A percentile compares a stretch with the other conserved stretches of the same genome.
These are phyloP conservation scores for Rapana venosa DNA, from an alignment of 2,888 invertebrate genomes.

Conservation along the genomic window DNA sequence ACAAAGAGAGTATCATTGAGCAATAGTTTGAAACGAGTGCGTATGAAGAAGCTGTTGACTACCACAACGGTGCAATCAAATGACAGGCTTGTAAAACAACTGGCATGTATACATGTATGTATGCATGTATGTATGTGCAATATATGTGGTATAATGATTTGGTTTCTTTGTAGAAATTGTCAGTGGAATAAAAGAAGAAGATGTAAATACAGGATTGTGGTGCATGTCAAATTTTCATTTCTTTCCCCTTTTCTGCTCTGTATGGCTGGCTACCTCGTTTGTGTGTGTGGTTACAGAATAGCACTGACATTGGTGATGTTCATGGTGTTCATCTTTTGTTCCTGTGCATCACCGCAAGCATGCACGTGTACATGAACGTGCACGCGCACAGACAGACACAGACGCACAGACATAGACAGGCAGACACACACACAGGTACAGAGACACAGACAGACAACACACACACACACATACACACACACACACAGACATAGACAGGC, in stretches of 20 bases:
- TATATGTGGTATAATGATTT: no score
- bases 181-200: no score
- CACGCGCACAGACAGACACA: not conserved
- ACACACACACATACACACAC: not conserved
- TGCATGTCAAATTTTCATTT: not conserved
- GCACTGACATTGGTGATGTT: no score
- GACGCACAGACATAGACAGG: not conserved
- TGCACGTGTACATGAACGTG: not conserved
- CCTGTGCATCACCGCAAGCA: not conserved
- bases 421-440: not conserved
- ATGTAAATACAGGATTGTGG: not conserved
- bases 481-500: not conserved
- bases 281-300: not conserved
- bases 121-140: slow-evolving; percentile 10
- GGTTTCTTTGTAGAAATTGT: not conserved
- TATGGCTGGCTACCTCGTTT: not conserved
- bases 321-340: no score
- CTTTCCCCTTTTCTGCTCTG: not conserved
- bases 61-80: no score
- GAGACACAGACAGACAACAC: not conserved
- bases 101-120: not conserved
- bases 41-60: no score
- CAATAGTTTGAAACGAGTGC: no score
- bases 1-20: not conserved
- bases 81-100: no score